Evolutionary conservation across 2,888 invertebrate species (phyloP), one percentile per base, ranked within the genome.

Genomic region (Microdon myrmicae): DNA sequence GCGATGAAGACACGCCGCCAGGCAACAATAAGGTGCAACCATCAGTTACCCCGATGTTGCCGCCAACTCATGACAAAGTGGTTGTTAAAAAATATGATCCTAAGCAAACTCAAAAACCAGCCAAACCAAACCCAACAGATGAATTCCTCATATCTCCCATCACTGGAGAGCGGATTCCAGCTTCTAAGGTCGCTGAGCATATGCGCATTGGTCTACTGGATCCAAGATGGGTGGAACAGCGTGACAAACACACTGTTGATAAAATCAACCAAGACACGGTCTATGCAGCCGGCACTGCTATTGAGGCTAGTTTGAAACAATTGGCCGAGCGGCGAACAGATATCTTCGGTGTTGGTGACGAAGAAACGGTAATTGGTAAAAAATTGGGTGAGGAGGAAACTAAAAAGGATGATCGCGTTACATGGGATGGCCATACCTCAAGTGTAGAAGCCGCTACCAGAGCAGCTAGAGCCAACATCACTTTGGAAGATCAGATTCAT

Each of bases 261-360:
- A 93, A 95, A 77, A 86, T 92, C 69, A 94, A 95, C 69, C 92
- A 96, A 72, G 94, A 94, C 73, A 91, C 79, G 67, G 81, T 79
- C 2, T 79, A 75, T 54, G 79, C 79, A 8, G 77, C 74, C 76
- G 86, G 92, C 39, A 87, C 93, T 16, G 94, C 96, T n/a, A 96
- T 99, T 73, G 96, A 96, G 75, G 93, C 93, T 26, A 95, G 93
- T 74, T 86, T 99, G 75, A 96, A 96, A 78, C 90, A 94, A 76
- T 83, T 99, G 73, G 99, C 99, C 0, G 98, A 99, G 78, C 87
- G 99, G 70, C 95, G 99, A 89, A 98, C 99, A 1, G 99, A 99
- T 85, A 99, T 99, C 81, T 99, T 99, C 82, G 99, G 99, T 81
- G 93, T 95, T 64, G 98, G 98, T 53, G 94, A 94, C 78, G 97